Conservation (phyloP, 2,113 vertebrate species). For the Oryzias melastigma region DNA sequence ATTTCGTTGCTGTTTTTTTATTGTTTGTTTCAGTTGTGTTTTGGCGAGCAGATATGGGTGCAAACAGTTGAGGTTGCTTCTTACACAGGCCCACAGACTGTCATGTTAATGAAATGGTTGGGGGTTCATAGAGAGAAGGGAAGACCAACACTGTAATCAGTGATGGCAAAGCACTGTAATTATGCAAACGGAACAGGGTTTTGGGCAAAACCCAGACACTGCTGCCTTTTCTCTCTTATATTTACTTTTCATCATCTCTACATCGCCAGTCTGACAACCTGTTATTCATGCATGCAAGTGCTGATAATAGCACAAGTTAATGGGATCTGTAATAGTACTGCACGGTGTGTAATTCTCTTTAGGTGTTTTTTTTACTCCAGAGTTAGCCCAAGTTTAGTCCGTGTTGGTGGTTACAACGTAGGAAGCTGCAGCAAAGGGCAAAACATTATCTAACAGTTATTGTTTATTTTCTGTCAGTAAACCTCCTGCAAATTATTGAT, state of each 20-base stretch:
- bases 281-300: slow-evolving; percentile 32
- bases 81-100: slow-evolving; percentile 55
- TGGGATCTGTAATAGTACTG: slow-evolving; percentile 42
- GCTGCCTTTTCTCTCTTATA: slow-evolving; percentile 46
- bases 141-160: slow-evolving; percentile 73
- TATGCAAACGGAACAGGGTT: slow-evolving; percentile 62
- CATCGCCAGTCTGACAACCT: slow-evolving; percentile 37
- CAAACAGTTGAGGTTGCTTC: slow-evolving; percentile 58
- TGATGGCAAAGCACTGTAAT: slow-evolving; percentile 55
- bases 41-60: slow-evolving; percentile 33
- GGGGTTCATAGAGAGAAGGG: slow-evolving; percentile 64
- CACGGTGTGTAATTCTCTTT: slow-evolving; percentile 27
- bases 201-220: slow-evolving; percentile 63
- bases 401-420: slow-evolving; percentile 58
- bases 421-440: slow-evolving; percentile 56
- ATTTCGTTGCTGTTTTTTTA: slow-evolving; percentile 5
- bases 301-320: slow-evolving; percentile 28
- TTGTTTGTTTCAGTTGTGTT: slow-evolving; percentile 33
- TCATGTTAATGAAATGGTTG: slow-evolving; percentile 70
- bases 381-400: slow-evolving; percentile 37
- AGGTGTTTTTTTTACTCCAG: slow-evolving; percentile 34
- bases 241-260: slow-evolving; percentile 51
- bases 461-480: slow-evolving; percentile 67
- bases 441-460: slow-evolving; percentile 62
- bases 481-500: slow-evolving; percentile 70